These are phyloP conservation scores for Knipowitschia caucasica DNA, from an alignment of 2,797 vertebrate species.

Conservation along the genomic window DNA sequence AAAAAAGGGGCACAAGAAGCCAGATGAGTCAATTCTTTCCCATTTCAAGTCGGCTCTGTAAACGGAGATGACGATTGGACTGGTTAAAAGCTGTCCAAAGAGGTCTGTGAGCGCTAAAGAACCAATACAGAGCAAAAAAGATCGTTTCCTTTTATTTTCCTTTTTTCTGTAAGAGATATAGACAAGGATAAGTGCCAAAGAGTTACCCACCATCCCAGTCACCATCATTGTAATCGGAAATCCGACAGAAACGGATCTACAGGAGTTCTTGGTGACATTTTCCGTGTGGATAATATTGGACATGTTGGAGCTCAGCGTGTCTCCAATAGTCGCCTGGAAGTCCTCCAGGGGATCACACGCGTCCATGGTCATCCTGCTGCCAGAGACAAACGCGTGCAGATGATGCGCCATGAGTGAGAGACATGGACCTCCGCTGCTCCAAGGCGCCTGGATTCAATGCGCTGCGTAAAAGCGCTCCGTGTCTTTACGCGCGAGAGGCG, in stretches of 20 bases:
- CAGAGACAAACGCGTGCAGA: neutral
- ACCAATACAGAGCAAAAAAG: slow-evolving; percentile 93
- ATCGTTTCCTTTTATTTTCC: slow-evolving; percentile 83
- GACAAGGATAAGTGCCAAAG: slow-evolving; percentile 86
- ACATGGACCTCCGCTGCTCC: slow-evolving; percentile 21
- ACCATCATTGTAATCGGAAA: slow-evolving; percentile 93
- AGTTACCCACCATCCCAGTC: slow-evolving; percentile 90
- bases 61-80: slow-evolving; percentile 90
- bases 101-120: slow-evolving; percentile 90
- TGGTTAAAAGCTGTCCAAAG: slow-evolving; percentile 90
- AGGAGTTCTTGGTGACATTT: slow-evolving; percentile 55
- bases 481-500: slow-evolving; percentile 55
- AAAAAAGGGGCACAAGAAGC: slow-evolving; percentile 86
- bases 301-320: slow-evolving; percentile 63
- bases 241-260: slow-evolving; percentile 82
- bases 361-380: slow-evolving; percentile 34
- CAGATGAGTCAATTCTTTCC: slow-evolving; percentile 81
- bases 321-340: slow-evolving; percentile 14
- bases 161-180: slow-evolving; percentile 85
- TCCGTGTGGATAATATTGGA: slow-evolving; percentile 52
- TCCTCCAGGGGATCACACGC: slow-evolving; percentile 26
- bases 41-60: slow-evolving; percentile 81
- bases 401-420: neutral
- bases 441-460: slow-evolving; percentile 19
- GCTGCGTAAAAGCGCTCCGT: slow-evolving; percentile 47